These are phyloP conservation scores for Empidonax alnorum DNA, from an alignment of 2,113 vertebrate genomes.

Conservation along the genomic window DNA sequence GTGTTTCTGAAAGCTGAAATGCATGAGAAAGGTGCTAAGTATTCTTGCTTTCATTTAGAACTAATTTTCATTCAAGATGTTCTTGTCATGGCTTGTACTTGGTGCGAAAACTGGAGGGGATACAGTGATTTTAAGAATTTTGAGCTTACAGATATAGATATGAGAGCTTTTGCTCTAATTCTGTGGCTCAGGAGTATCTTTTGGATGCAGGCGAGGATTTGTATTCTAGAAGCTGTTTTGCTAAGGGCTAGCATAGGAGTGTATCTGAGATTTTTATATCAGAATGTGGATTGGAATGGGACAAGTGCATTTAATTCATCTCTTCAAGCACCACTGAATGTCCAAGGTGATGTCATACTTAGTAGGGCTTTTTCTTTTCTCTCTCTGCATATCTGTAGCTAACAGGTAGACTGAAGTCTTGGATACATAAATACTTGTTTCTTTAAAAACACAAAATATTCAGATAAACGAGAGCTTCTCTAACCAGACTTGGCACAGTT, in stretches of 20 bases:
- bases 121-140: constrained; percentile 11
- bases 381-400: background rate
- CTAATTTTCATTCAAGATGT: constrained; percentile 22
- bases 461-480: background rate
- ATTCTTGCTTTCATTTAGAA: constrained; percentile 35
- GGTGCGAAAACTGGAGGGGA: background rate
- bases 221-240: background rate
- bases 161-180: background rate
- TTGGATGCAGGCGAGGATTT: background rate
- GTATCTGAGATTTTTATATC: background rate
- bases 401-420: background rate
- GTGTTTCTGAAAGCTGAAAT: constrained; percentile 13
- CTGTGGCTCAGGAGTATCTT: background rate
- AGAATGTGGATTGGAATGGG: background rate
- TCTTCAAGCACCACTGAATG: background rate
- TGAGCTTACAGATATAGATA: background rate
- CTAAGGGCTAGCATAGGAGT: background rate
- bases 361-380: background rate
- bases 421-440: background rate
- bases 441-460: background rate
- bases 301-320: background rate
- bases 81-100: constrained; percentile 7
- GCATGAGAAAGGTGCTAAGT: constrained; percentile 13
- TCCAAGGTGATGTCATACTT: background rate
- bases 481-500: background rate